phyloP scores from a whole-genome alignment of 2,113 vertebrate genomes.

The Nycticorax nycticorax region DNA sequence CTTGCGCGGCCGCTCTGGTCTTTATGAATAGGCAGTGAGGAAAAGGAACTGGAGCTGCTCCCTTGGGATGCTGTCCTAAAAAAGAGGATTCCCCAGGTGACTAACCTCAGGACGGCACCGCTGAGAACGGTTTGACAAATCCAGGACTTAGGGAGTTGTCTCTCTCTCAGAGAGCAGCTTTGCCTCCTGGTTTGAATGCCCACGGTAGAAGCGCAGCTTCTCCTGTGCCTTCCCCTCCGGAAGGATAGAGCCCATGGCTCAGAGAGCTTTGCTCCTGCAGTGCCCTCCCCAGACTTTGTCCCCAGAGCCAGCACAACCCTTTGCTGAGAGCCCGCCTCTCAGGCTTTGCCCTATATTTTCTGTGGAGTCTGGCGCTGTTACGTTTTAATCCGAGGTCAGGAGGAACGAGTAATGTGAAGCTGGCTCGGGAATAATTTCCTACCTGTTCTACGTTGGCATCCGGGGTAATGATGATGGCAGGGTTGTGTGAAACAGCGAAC shows the following conservation, averaged over 20 bases:
- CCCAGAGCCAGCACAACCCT: background rate
- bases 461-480: background rate
- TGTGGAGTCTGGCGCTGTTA: background rate
- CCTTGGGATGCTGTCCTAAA: background rate
- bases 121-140: constrained; percentile 26
- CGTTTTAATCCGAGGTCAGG: background rate
- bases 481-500: background rate
- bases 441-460: background rate
- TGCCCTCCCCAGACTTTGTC: background rate
- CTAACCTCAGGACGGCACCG: background rate
- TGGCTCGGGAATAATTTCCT: background rate
- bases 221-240: background rate
- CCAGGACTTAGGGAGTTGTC: background rate
- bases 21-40: constrained; percentile 26
- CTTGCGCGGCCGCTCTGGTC: background rate
- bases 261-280: background rate
- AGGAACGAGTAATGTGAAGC: background rate
- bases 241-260: background rate
- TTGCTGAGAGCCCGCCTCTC: background rate
- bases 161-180: background rate
- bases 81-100: constrained; percentile 20
- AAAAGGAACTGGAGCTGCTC: constrained; percentile 32
- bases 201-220: background rate
- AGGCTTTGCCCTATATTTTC: background rate
- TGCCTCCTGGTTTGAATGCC: background rate